These are phyloP conservation scores for Horisme vitalbata DNA, from an alignment of 2,888 invertebrate genomes.

Conservation along the genomic window DNA sequence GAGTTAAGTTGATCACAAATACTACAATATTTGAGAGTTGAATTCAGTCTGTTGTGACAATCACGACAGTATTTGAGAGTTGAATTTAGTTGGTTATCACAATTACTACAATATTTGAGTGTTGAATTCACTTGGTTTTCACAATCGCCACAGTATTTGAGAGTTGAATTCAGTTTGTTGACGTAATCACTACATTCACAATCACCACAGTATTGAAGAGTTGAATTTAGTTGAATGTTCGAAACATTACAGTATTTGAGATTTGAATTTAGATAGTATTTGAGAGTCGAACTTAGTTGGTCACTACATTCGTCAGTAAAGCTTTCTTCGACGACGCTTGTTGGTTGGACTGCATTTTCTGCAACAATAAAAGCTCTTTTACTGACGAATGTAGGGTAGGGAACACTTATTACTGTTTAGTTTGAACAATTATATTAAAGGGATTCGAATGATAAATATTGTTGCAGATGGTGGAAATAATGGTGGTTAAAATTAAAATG, in stretches of 20 bases:
- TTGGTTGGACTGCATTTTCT: slow-evolving; percentile 20
- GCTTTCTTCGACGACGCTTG: slow-evolving; percentile 19
- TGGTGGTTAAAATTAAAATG: not conserved
- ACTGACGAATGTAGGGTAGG: slow-evolving; percentile 21
- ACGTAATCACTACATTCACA: slow-evolving; percentile 1
- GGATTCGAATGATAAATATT: not conserved
- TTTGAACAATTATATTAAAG: not conserved
- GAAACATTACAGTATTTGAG: not conserved
- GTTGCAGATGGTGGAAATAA: not conserved
- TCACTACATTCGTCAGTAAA: slow-evolving; percentile 24
- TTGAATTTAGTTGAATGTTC: not conserved
- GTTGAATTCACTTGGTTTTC: not conserved
- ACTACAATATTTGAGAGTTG: not conserved
- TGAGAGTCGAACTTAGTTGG: not conserved
- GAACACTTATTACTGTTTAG: not conserved
- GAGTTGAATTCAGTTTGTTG: slow-evolving; percentile 1
- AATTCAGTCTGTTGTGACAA: slow-evolving; percentile 1
- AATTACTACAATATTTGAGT: slow-evolving; percentile 1
- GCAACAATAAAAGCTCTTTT: slow-evolving; percentile 28
- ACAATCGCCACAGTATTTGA: slow-evolving; percentile 1
- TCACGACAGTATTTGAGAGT: not conserved
- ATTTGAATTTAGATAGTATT: slow-evolving; percentile 1
- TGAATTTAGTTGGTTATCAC: slow-evolving; percentile 1
- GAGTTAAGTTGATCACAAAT: not conserved
- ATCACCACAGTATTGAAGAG: slow-evolving; percentile 1